Base-by-base conservation (phyloP, 2,797 vertebrate species). In the Acrossocheilus wenchowensis region DNA sequence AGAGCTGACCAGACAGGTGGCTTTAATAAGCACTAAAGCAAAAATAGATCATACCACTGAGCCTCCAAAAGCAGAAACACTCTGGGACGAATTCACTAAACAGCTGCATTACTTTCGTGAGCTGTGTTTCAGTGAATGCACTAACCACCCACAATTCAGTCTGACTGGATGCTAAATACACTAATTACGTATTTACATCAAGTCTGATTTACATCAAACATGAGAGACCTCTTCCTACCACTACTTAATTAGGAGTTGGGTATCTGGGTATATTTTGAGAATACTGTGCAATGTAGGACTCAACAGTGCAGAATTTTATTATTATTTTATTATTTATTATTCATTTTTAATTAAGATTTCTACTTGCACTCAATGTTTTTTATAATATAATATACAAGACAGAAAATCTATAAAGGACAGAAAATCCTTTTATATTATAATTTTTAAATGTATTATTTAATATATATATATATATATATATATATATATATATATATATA, bases 11-110 rank as follows among this genome's bases (percentile, higher is more conserved):
- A 54, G 45, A 77, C 83, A 78, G 73, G 73, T 68, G 73, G 54
- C 68, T 80, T 52, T 17, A 73, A 83, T 84, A 64, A 80, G 45
- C 74, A 73, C 69, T 48, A 73, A 10, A n/a, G 34, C 41, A 68
- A 39, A 39, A 87, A 77, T 57, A 83, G 11, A 74, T 62, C 54
- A 74, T 62, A 34, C 10, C 17, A 75, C 34, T 43, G 41, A 60
- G 66, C 36, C 54, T 69, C 26, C 62, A 82, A n/a, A n/a, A 68
- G 39, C 78, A 50, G 60, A 80, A 80, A 66, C 57, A 48, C 60
- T 41, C 36, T 1, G 21, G 9, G 50, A 12, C 1, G 4, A 39
- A 78, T 78, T 26, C 36, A n/a, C 36, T 79, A 62, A 79, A 79
- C 36, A 79, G 77, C 77, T 62, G 77, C 77, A 79, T 62, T 78